Percentiles rank a stretch among this genome's conserved stretches.
These are phyloP conservation scores for Phymanthus crucifer DNA, from an alignment of 92 coral and sea anemone genomes.

Conservation along the genomic window DNA sequence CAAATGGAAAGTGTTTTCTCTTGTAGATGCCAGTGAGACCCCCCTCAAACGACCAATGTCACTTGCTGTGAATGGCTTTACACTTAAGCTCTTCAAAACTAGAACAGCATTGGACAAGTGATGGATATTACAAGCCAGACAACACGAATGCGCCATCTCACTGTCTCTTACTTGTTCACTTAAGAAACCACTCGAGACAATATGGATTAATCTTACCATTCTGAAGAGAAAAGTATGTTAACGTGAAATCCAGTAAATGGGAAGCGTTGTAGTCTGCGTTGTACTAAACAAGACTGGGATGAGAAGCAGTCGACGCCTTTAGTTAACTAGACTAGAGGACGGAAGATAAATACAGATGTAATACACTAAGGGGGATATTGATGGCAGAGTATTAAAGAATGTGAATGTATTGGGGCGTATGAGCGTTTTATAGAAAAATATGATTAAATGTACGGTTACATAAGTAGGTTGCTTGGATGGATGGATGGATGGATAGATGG, in stretches of 20 bases:
- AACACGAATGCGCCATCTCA: background rate
- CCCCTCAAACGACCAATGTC: conserved; percentile 14
- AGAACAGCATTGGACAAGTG: background rate
- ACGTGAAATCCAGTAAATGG: background rate
- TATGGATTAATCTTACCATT: background rate
- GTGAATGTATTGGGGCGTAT: no score
- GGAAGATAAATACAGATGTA: background rate
- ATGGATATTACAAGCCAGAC: background rate
- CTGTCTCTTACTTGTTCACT: background rate
- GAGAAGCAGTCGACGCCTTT: background rate
- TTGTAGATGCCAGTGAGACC: conserved; percentile 23
- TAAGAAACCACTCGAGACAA: background rate
- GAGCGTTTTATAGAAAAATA: no score
- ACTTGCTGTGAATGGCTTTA: background rate
- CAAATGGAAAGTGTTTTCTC: conserved; percentile 8
- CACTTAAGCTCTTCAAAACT: background rate
- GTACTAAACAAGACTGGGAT: background rate
- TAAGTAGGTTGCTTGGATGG: no score
- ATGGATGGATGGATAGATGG: no score
- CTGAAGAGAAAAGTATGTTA: background rate
- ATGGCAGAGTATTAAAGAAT: no score
- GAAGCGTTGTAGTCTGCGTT: background rate
- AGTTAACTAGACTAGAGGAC: background rate
- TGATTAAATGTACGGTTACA: no score
- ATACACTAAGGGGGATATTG: no score